Conservation (phyloP, 2,113 vertebrate genomes). For the Cyphomyrus discorhynchus region DNA sequence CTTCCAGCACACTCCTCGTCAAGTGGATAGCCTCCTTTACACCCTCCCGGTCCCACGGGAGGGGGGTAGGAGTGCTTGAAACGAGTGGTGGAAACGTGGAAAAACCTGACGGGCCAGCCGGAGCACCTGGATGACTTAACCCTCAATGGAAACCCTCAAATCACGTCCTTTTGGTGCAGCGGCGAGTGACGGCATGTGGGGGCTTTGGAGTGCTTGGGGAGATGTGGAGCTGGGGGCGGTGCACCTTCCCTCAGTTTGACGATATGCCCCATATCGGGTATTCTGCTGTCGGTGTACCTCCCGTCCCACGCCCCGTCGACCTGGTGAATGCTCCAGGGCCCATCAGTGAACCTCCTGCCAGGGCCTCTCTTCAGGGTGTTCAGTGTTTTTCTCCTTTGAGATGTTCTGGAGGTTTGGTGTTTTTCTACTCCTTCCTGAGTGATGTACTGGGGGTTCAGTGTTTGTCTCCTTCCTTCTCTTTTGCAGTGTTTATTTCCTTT, state of each 20-base stretch:
- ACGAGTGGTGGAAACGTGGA: not conserved
- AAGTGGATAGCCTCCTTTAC: not conserved
- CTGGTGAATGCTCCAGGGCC: not conserved
- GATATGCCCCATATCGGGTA: not conserved
- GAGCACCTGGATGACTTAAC: not conserved
- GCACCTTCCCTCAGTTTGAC: not conserved
- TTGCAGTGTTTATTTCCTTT: not conserved
- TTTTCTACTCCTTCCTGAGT: not conserved
- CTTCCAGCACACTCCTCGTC: not conserved
- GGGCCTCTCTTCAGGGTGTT: not conserved
- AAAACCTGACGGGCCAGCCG: not conserved
- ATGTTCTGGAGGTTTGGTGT: not conserved
- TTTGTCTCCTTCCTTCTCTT: not conserved
- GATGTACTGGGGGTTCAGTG: not conserved
- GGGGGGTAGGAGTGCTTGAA: not conserved
- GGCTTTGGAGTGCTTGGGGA: not conserved
- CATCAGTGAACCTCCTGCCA: not conserved
- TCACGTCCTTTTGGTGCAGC: not conserved
- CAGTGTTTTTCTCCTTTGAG: not conserved
- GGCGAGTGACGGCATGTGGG: not conserved
- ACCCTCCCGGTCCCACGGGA: not conserved
- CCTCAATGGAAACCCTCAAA: not conserved
- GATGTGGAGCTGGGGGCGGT: not conserved
- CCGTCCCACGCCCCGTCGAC: not conserved
- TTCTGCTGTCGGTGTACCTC: not conserved